phyloP scores from a whole-genome alignment of 2,797 vertebrate genomes.

The Ctenopoma kingsleyae region DNA sequence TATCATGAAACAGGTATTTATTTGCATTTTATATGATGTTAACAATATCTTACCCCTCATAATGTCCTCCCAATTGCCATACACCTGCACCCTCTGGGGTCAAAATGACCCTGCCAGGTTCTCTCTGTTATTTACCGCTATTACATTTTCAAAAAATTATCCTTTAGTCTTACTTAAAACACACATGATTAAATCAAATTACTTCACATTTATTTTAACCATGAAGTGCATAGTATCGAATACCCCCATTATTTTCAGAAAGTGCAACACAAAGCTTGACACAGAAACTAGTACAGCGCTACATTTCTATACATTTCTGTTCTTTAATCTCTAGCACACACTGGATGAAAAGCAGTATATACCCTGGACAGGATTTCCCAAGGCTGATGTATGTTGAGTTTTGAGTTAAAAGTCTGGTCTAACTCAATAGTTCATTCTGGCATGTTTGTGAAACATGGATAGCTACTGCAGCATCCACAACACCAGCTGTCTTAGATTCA shows the following conservation, averaged over 20 bases:
- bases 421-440: background rate
- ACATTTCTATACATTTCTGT: background rate
- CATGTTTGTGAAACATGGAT: constrained; percentile 2
- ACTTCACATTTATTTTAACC: too few relatives aligned
- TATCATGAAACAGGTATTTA: background rate
- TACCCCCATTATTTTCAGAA: too few relatives aligned
- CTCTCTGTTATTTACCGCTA: too few relatives aligned
- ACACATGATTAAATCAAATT: too few relatives aligned
- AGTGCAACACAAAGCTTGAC: background rate
- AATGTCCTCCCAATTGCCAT: too few relatives aligned
- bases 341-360: background rate
- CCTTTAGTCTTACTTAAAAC: too few relatives aligned
- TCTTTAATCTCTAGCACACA: background rate
- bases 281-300: background rate
- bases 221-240: too few relatives aligned
- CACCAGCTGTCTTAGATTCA: background rate
- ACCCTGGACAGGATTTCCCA: background rate
- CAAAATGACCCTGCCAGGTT: too few relatives aligned
- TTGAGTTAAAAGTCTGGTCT: background rate
- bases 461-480: background rate
- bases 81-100: too few relatives aligned
- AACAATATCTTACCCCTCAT: too few relatives aligned
- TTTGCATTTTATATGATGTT: background rate
- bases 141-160: too few relatives aligned
- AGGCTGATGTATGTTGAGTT: background rate